Conservation (phyloP, 2,888 invertebrate genomes). For the Apamea monoglypha region DNA sequence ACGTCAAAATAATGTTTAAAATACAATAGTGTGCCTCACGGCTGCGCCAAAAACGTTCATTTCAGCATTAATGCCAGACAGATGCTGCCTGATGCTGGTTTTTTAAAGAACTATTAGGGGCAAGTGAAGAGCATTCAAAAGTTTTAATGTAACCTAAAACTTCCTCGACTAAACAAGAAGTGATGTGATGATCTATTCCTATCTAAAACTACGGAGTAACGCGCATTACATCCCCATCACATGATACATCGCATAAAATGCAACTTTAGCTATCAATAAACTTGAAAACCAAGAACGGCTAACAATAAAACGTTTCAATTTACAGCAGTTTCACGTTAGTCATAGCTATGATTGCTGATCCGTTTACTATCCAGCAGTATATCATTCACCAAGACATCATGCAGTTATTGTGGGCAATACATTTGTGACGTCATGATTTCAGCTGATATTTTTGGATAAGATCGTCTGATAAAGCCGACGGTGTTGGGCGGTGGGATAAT, state of each 20-base stretch:
- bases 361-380: constrained; percentile 13
- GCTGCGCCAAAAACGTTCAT: too few relatives aligned
- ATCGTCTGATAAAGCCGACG: constrained; percentile 15
- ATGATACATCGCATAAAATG: constrained; percentile 20
- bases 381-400: constrained; percentile 36
- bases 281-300: constrained; percentile 25
- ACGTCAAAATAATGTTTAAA: too few relatives aligned
- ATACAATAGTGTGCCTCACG: too few relatives aligned
- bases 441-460: constrained; percentile 45
- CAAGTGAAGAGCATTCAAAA: not conserved
- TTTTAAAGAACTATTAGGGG: too few relatives aligned
- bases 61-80: too few relatives aligned
- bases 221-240: constrained; percentile 5
- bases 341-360: constrained; percentile 41
- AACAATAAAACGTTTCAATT: constrained; percentile 27
- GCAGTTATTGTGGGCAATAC: constrained; percentile 25
- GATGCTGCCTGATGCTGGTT: too few relatives aligned
- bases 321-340: constrained; percentile 29
- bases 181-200: constrained; percentile 15
- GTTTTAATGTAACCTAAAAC: not conserved
- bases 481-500: constrained; percentile 7
- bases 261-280: constrained; percentile 46
- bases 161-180: not conserved
- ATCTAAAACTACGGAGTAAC: constrained; percentile 11
- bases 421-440: constrained; percentile 48